Percentiles rank a stretch among this genome's conserved stretches.
Evolutionary conservation across 2,888 invertebrate genomes (phyloP).

Genomic region (Suillia variegata): DNA sequence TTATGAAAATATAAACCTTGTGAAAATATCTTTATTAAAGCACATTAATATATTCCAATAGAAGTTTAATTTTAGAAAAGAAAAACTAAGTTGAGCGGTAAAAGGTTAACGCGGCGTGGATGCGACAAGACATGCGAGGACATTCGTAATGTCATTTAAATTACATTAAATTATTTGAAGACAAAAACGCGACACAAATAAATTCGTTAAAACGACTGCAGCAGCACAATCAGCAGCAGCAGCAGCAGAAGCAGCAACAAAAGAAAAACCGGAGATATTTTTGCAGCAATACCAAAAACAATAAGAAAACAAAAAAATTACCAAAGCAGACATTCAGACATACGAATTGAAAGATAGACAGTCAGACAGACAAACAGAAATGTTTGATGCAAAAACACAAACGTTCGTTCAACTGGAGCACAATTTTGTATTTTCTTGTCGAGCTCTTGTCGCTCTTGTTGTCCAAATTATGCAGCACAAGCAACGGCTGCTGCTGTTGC

Average conservation of each 20-base stretch:
- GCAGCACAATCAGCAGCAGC: no score
- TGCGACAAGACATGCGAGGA: conserved; percentile 14
- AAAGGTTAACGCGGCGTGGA: no score
- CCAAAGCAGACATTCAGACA: background rate
- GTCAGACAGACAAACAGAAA: background rate
- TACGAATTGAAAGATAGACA: background rate
- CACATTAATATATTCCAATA: no score
- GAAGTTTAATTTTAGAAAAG: no score
- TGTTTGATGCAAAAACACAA: background rate
- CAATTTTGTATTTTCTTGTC: background rate
- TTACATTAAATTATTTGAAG: conserved; percentile 58
- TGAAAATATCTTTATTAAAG: no score
- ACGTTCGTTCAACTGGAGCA: background rate
- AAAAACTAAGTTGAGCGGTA: no score
- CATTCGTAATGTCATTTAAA: conserved; percentile 51
- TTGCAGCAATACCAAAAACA: no score
- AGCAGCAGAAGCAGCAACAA: no score
- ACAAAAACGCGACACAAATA: conserved; percentile 53
- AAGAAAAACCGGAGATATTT: no score
- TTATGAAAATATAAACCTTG: no score
- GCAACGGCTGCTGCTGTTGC: conserved; percentile 26
- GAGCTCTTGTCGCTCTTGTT: conserved; percentile 1
- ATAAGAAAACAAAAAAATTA: background rate
- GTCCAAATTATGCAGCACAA: conserved; percentile 42
- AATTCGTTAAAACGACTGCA: conserved; percentile 54